Base-by-base conservation (phyloP, 2,113 vertebrate genomes). In the Zosterops borbonicus region DNA sequence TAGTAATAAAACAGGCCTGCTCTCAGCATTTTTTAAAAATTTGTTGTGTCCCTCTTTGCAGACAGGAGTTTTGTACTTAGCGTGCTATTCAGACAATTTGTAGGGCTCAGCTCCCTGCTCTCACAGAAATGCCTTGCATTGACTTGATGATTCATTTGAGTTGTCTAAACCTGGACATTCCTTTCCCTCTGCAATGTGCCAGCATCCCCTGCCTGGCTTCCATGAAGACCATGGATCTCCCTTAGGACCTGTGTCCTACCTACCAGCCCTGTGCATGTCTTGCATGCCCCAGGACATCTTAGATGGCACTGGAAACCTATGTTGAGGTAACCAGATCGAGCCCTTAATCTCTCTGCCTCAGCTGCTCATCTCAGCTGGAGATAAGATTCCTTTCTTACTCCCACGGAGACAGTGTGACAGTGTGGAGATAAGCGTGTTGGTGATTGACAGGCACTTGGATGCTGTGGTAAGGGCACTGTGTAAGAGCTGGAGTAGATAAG, bases 401-500 rank as follows among this genome's bases (percentile, higher is more conserved):
- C 58, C 53, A 76, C 2, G 17, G 80, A 87, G 80, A 81, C 83
- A 84, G 74, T 5, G 41, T 42, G 80, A 81, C 83, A 82, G 74
- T 8, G 41, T 42, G 53, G 58, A 94, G 93, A 92, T 95, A 94
- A 95, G 77, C 2, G 1, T 14, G 8, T 5, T 50, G 52, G 65
- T 95, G 96, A 96, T 76, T 95, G 94, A 73, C 94, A 85, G 73
- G 49, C 67, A 58, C 84, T 73, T 0, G 6, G 77, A 41, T 91
- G 62, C 74, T 71, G 12, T 79, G 86, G 47, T 88, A 50, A 83
- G 84, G 95, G 79, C 84, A 76, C 67, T 55, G 65, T 80, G 59
- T 81, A 88, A 85, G 70, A 94, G 53, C 67, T 41, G 55, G 50
- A 62, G 78, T n/a, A 88, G 94, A 92, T 94, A 95, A 93, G 42